phyloP scores from a whole-genome alignment of 2,113 vertebrate species.

The Pomatorhinus ruficollis region DNA sequence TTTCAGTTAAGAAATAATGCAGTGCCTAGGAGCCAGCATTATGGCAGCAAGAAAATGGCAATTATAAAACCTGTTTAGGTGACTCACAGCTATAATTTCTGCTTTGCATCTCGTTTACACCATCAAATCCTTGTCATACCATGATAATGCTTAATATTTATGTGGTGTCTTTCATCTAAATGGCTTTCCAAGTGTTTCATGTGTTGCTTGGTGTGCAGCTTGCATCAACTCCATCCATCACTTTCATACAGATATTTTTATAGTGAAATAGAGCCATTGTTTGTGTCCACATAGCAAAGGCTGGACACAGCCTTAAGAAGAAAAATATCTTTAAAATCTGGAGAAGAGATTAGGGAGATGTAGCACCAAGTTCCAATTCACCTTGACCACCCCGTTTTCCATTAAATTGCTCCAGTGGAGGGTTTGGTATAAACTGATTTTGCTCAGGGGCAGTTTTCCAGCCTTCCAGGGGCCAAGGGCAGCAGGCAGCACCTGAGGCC shows the following conservation, averaged over 20 bases:
- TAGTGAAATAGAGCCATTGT: background rate
- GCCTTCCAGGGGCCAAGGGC: rapidly evolving
- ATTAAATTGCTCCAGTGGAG: background rate
- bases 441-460: background rate
- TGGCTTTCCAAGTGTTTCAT: background rate
- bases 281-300: background rate
- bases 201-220: background rate
- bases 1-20: background rate
- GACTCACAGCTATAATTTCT: conserved; percentile 47
- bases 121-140: background rate
- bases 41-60: background rate
- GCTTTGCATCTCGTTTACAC: conserved; percentile 13
- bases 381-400: background rate
- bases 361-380: background rate
- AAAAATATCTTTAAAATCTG: background rate
- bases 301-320: background rate
- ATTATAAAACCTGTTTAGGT: background rate
- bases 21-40: background rate
- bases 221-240: background rate
- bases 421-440: background rate
- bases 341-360: background rate
- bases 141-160: background rate
- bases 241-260: background rate
- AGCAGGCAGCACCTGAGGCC: background rate
- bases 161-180: background rate